Base-by-base conservation (phyloP, 2,797 vertebrate genomes). In the Gallirallus australis region DNA sequence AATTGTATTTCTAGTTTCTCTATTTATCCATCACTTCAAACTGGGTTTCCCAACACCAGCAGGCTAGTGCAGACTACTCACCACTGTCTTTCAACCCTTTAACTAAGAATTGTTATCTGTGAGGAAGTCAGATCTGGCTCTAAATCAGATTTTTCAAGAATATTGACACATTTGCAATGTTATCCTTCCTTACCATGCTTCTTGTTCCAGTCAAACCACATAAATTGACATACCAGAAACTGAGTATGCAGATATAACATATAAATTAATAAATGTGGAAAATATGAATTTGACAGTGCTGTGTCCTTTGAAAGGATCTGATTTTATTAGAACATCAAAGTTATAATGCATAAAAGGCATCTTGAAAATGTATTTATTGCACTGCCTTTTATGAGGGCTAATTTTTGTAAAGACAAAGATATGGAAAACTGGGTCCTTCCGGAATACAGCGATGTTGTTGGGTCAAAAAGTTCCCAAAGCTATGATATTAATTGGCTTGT, bases 261-360 rank as follows among this genome's bases (percentile, higher is more conserved):
- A 12, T 15, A 80, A 76, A 68, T 52, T 19, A 68, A 64, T 64
- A 88, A 90, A 53, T 35, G 6, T 78, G 90, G 37, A 60, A 61
- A 77, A 30, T 19, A 82, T 21, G 7, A 64, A 92, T 60, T 70
- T 68, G 57, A 63, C 39, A 56, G 30, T 66, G 12, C 14, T 42
- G 16, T 81, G 35, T 63, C 48, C 65, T 90, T 70, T 86, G 39
- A 45, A 93, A 89, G 8, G 35, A 8, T 75, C 35, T 70, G 31
- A 24, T 82, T 92, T 92, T 82, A 64, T 75, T 90, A 61, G 30
- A 86, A 54, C 15, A 82, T 84, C 47, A 25, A 82, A 61, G n/a
- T 61, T 75, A 56, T 25, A 68, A 54, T 54, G 52, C 63, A 78
- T 89, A 93, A 93, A 89, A 96, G 56, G 20, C 54, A 86, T 90